These are phyloP conservation scores for Peromyscus melanophrys DNA, from an alignment of 2,797 vertebrate genomes.

Conservation along the genomic window DNA sequence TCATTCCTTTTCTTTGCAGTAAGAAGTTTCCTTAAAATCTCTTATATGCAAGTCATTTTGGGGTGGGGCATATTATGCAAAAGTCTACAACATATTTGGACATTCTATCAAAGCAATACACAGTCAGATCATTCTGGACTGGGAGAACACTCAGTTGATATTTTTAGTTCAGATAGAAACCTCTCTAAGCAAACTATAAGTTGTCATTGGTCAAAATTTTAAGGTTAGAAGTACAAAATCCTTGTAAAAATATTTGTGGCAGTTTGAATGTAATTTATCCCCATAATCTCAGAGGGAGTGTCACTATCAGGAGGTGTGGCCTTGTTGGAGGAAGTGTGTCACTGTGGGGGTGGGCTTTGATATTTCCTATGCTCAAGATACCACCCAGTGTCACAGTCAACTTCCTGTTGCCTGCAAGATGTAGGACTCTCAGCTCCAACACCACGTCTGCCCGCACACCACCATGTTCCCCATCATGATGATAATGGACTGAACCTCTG, in stretches of 20 bases:
- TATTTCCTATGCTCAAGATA: neutral
- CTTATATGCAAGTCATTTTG: neutral
- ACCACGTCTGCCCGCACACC: neutral
- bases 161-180: neutral
- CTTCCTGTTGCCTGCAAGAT: neutral
- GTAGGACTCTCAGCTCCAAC: neutral
- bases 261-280: neutral
- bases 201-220: neutral
- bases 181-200: neutral
- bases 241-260: neutral
- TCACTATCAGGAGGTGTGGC: neutral
- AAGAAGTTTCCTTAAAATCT: slow-evolving; percentile 59
- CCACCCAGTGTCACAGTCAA: neutral
- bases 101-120: slow-evolving; percentile 46
- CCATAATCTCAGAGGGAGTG: neutral
- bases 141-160: neutral
- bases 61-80: neutral
- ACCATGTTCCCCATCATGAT: neutral
- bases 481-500: neutral
- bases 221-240: slow-evolving; percentile 20
- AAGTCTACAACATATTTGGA: slow-evolving; percentile 26
- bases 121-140: neutral
- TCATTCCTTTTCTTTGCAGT: slow-evolving; percentile 54
- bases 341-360: neutral
- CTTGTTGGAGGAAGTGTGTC: neutral